Evolutionary conservation across 2,888 invertebrate genomes (phyloP), one percentile per base, ranked within the genome.

Genomic region (Caenorhabditis sp.): DNA sequence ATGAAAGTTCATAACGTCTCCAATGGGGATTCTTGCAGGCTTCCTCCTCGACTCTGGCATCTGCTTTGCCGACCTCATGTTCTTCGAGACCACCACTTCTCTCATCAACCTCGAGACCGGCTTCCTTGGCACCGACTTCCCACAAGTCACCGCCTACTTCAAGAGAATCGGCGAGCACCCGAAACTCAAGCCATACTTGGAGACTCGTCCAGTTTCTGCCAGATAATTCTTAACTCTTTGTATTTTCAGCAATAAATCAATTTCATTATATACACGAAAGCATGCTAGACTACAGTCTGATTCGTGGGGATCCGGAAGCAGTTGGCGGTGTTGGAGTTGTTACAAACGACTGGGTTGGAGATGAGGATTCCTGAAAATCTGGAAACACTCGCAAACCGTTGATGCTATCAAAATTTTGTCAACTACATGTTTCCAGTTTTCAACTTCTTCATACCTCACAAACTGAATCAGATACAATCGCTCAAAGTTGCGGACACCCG

Each of bases 21-120:
- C n/a, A n/a, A n/a, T n/a, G n/a, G n/a, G n/a, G n/a, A 22, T 16
- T 38, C 5, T 19, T 66, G 14, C 49, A 75, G 75, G 75, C 12
- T 75, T 75, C 66, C 64, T 75, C 22, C 58, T 56, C 16, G 75
- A 66, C 49, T 58, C 58, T 44, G 75, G 75, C 7, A 56, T 75
- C 66, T 66, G 56, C 24, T 75, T 31, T 31, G n/a, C 66, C 24
- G 75, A 75, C 19, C 58, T 75, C 12, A 64, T 75, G 64, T 75
- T 75, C 75, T 75, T 68, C 38, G 75, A 75, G 22, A 75, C 75
- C 58, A 75, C 75, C 6, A 58, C 59, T 24, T 56, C 66, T 47
- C 28, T 75, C 16, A 66, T 24, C 16, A 47, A 31, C 14, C 49
- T 66, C n/a, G 75, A 75, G 49, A 16, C 58, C 1, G 75, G 59